Percentiles rank a stretch among this genome's conserved stretches.
Conservation (phyloP, 2,797 vertebrate genomes). For the Sebastes minor region DNA sequence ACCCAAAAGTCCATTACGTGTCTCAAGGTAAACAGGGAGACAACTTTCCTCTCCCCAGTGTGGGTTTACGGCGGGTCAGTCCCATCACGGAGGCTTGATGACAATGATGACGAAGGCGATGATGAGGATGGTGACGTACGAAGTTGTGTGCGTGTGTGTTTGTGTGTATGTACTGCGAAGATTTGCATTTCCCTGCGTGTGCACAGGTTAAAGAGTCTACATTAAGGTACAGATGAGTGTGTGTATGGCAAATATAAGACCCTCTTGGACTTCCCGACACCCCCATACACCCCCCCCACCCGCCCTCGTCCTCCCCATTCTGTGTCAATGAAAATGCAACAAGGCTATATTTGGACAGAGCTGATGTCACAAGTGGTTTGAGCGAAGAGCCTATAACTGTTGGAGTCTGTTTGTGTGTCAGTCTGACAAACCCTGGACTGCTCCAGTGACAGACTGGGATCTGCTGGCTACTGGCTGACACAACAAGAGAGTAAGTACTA, state of each 20-base stretch:
- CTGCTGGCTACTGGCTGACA: constrained; percentile 40
- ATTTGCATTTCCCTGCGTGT: not conserved
- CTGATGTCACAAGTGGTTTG: constrained; percentile 85
- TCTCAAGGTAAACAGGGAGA: constrained; percentile 49
- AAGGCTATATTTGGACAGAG: constrained; percentile 83
- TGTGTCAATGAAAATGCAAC: constrained; percentile 67
- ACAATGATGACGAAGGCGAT: constrained; percentile 47
- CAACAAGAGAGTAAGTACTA: constrained; percentile 65
- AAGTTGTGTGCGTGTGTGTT: not conserved
- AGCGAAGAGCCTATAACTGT: constrained; percentile 81
- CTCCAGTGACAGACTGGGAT: constrained; percentile 56
- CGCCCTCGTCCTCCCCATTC: constrained; percentile 3
- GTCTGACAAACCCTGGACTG: constrained; percentile 63
- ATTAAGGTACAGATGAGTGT: not conserved
- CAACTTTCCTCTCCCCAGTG: constrained; percentile 37
- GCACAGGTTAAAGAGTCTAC: constrained; percentile 15
- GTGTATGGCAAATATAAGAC: constrained; percentile 17
- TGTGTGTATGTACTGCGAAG: not conserved
- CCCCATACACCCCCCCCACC: not conserved
- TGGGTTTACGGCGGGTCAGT: constrained; percentile 54
- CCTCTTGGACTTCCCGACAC: not conserved
- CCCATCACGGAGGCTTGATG: constrained; percentile 38
- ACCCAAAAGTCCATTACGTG: constrained; percentile 56
- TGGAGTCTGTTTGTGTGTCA: constrained; percentile 57
- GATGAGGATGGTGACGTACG: constrained; percentile 58